Percentiles rank a stretch among this genome's conserved stretches.
phyloP scores from a whole-genome alignment of 1,140 invertebrate genomes.

The Heliconius hewitsoni region DNA sequence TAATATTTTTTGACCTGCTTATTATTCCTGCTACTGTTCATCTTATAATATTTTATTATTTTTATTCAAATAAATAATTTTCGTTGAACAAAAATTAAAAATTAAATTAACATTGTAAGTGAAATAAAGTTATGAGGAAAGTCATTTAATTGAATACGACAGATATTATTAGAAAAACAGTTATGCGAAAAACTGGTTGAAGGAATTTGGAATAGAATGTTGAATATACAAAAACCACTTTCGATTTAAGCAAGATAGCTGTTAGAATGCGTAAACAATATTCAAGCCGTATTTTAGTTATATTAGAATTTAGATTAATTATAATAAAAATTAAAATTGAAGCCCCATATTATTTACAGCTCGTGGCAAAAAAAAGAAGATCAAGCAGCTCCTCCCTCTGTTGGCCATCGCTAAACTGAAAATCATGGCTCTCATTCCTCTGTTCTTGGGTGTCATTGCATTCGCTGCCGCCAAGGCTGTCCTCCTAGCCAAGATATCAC shows the following conservation, averaged over 20 bases:
- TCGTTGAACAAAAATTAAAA: neutral
- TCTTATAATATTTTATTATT: too few species aligned
- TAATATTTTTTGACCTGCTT: too few species aligned
- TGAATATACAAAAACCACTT: conserved; percentile 35
- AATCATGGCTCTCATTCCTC: conserved; percentile 88
- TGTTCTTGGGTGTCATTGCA: conserved; percentile 88
- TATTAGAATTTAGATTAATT: neutral
- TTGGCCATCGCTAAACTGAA: conserved; percentile 89
- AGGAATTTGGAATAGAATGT: conserved; percentile 40
- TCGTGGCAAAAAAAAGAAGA: conserved; percentile 87
- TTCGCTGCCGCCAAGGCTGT: conserved; percentile 92
- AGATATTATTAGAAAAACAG: conserved; percentile 2
- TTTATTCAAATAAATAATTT: too few species aligned
- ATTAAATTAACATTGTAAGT: neutral
- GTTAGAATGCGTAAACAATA: neutral
- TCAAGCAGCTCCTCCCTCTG: conserved; percentile 88
- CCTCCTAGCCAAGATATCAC: conserved; percentile 89
- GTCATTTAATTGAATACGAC: neutral
- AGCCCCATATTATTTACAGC: conserved; percentile 76
- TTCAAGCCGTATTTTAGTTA: neutral
- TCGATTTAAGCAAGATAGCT: conserved; percentile 31
- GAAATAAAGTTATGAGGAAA: neutral
- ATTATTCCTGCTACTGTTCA: too few species aligned
- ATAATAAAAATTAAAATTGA: neutral
- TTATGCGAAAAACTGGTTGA: conserved; percentile 32